Conservation (phyloP, 2,113 vertebrate species). For the Trichomycterus rosablanca region DNA sequence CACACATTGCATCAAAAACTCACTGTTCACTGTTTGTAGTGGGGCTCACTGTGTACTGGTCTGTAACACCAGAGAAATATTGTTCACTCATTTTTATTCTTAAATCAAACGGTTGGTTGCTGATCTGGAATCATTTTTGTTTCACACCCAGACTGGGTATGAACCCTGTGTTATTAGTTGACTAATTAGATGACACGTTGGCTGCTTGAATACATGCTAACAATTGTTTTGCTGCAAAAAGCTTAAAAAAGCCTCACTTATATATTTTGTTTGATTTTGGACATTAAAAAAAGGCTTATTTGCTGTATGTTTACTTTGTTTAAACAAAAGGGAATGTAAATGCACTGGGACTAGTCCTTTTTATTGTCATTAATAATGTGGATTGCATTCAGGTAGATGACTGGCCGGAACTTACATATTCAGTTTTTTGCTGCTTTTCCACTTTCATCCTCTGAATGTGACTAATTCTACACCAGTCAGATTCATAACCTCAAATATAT, state of each 20-base stretch:
- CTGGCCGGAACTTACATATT: constrained; percentile 3
- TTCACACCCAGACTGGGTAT: neutral
- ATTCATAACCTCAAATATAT: neutral
- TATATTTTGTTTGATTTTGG: constrained; percentile 15
- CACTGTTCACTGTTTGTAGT: neutral
- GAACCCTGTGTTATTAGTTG: neutral
- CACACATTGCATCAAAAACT: neutral
- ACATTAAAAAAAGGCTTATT: constrained; percentile 5
- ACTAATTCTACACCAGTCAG: constrained; percentile 4
- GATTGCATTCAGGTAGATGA: constrained; percentile 7
- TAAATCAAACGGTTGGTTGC: neutral
- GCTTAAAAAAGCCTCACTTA: constrained; percentile 36
- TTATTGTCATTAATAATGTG: neutral
- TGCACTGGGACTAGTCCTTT: neutral
- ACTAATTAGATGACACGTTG: neutral
- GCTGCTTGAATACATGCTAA: constrained; percentile 4
- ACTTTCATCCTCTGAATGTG: constrained; percentile 3
- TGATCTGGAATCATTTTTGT: neutral
- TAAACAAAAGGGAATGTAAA: constrained; percentile 21
- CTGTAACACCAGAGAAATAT: neutral
- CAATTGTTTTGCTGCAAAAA: constrained; percentile 15
- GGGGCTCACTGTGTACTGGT: neutral
- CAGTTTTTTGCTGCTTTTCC: constrained; percentile 31
- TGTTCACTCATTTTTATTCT: neutral
- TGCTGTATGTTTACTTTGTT: constrained; percentile 4